phyloP scores from a whole-genome alignment of 2,797 vertebrate genomes.

The Pogonophryne albipinna region DNA sequence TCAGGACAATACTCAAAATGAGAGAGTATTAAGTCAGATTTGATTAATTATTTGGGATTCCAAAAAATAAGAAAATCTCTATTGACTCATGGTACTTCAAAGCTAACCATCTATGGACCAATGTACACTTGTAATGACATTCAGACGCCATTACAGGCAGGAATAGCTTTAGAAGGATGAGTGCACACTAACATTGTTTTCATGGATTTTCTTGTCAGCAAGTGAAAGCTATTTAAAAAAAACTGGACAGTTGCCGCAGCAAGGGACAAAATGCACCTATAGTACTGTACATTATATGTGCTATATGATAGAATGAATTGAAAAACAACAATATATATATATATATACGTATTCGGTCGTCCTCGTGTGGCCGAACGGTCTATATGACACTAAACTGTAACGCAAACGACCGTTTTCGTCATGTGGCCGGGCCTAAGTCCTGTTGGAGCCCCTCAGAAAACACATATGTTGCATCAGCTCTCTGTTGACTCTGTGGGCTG shows the following conservation, averaged over 20 bases:
- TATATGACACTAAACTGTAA: too few species aligned
- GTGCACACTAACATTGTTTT: constrained; percentile 33
- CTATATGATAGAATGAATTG: not conserved
- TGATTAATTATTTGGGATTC: not conserved
- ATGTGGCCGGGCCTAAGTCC: not conserved
- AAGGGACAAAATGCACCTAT: too few species aligned
- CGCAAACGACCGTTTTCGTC: too few species aligned
- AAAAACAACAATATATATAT: too few species aligned
- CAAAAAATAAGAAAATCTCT: not conserved
- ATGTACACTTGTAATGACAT: constrained; percentile 1
- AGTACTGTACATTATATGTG: not conserved
- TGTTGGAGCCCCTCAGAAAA: constrained; percentile 41
- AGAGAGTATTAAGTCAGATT: not conserved
- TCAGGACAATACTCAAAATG: not conserved
- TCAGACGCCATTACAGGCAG: constrained; percentile 29
- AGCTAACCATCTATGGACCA: not conserved
- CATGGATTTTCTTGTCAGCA: constrained; percentile 30
- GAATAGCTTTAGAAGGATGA: constrained; percentile 33
- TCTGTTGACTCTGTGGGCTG: constrained; percentile 41
- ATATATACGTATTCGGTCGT: too few species aligned
- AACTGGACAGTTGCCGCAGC: not conserved
- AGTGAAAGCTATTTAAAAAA: constrained; percentile 5
- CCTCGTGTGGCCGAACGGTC: too few species aligned
- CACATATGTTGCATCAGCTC: constrained; percentile 47
- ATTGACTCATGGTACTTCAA: not conserved